Evolutionary conservation across 1,140 invertebrate genomes (phyloP), one percentile per base, ranked within the genome.

Genomic region (Neelides sp.): DNA sequence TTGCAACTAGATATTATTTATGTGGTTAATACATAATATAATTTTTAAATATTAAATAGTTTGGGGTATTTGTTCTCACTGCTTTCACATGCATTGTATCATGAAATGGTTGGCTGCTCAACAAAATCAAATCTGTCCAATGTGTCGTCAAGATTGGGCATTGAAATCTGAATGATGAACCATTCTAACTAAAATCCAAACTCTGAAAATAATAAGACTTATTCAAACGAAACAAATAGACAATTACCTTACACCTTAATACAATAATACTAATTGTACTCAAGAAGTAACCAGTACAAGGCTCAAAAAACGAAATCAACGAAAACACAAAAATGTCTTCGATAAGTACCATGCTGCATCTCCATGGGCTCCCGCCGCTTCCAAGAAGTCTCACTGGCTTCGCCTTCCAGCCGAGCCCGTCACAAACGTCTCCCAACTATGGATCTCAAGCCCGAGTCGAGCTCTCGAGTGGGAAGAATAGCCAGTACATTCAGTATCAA

Each of bases 61-160:
- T 54, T 96, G 93, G 91, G 94, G 95, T 53, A 81, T 91, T 63
- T 99, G 95, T 70, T 93, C 90, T 1, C 95, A 99, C 73, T 96
- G 93, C 71, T 99, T 98, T 69, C 95, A 98, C 67, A 97, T 98
- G 67, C 95, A 98, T 69, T 99, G 95, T 69, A 98, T 99, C 64
- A 90, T 95, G 69, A 98, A 98, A 77, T 98, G 95, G 95, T 74
- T 98, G 32, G 89, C 96, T 64, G 88, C 92, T 15, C 54, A 56
- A 39, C 51, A 53, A 37, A 57, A 55, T 39, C 89, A 95, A 65
- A 83, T 89, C 65, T 99, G 95, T 67, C 95, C 95, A 54, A 97
- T 98, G 91, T 98, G 95, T 71, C 77, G 95, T 62, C 93, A 97
- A 68, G 91, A 96, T 66, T 99, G 95, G 95, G 54, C 50, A 20